Evolutionary conservation across 2,113 vertebrate genomes (phyloP), one percentile per base, ranked within the genome.

Genomic region (Edolisoma coerulescens): DNA sequence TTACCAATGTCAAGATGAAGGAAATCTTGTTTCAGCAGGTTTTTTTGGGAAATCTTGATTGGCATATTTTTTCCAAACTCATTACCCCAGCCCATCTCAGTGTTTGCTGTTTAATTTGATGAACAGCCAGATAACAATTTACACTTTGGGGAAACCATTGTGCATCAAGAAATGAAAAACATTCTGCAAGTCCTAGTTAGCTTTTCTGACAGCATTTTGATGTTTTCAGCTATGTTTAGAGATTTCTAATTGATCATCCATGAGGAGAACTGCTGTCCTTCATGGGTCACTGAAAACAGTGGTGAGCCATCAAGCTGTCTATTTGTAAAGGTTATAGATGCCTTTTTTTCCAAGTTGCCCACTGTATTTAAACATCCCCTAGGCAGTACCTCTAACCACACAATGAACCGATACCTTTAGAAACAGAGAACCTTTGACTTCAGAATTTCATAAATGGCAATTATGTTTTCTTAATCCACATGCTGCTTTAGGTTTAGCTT

Each of bases 391-490:
- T 92, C 78, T 88, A 89, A 85, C 73, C 37, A 75, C 47, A 37
- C 24, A 10, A 47, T 73, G 57, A 93, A 78, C 54, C 2, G 0
- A 39, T 63, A 71, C 21, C 17, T 82, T 76, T 69, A 65, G 70
- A 93, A 87, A 88, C 45, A 76, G 75, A 94, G 61, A 69, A 65
- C 53, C n/a, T 96, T 96, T 84, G 52, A 76, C 80, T 93, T 80
- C 33, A 83, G 49, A 63, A 52, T 67, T 87, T 50, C 3, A 5
- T 83, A 65, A 52, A 90, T 90, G 79, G 67, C 45, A 24, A 0
- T 54, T 52, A 24, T 39, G 35, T 83, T 88, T 85, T 83, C 54
- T 90, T 91, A 94, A 47, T 65, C 44, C 22, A 59, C 30, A 9
- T 47, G 30, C 75, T 94, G 39, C 70, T 19, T 76, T 77, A 61